Evolutionary conservation across 1,140 invertebrate genomes (phyloP), one percentile per base, ranked within the genome.

Genomic region (Listronotus bonariensis): DNA sequence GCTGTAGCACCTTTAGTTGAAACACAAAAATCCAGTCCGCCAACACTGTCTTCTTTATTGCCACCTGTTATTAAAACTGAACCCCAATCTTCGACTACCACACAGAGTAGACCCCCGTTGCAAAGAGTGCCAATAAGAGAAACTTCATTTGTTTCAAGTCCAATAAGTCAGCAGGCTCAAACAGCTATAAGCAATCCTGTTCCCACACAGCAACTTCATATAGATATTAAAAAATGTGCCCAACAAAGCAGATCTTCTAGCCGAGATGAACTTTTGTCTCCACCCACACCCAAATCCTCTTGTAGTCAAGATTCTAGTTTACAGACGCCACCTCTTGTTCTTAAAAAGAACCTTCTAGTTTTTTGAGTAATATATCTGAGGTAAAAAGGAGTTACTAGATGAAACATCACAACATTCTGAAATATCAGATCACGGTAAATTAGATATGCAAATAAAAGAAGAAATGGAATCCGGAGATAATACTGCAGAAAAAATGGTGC

Each of bases 1-100:
- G 76, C 84, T 51, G 83, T 86, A 0, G 84, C 87, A 0, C 73
- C 91, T 57, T 89, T 90, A 76, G 88, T 86, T 0, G 89, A 91
- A 70, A 73, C 91, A 61, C 89, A 88, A 0, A 81, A 87, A 48
- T 89, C 89, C 0, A 85, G 89, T 0, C 86, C 89, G 15, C 87
- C 88, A 0, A 85, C 84, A 12, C 81, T 79, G 40, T 79, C 82
- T 10, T 77, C 81, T 0, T 79, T 82, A 62, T 71, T 78, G 18
- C 77, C 77, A 51, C 77, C 82, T 20, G 69, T 69, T 63, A 74
- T 69, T 58, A 79, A 68, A 70, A 72, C 61, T 56, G 77, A 70
- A 65, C 73, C 56, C 66, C 65, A 32, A 6, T 36, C 61, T 18
- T 36, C 61, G 20, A 45, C 71, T 58, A 45, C 79, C 46, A 51